Conservation (phyloP, 2,888 invertebrate genomes). For the Drosophila falleni region DNA sequence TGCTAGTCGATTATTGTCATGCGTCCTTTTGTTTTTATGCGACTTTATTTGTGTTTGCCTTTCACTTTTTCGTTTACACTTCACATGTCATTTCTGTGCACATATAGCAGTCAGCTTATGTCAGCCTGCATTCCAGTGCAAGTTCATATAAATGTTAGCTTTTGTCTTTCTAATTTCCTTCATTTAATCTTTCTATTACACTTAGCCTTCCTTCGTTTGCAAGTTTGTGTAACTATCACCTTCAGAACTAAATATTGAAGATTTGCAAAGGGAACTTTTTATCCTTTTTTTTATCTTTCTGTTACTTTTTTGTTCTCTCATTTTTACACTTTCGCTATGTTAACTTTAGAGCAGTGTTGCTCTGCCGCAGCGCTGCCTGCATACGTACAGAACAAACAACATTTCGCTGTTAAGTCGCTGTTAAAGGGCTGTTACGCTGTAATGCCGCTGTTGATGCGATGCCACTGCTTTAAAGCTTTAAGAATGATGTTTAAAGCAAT, state of each 20-base stretch:
- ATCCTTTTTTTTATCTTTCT: too few species aligned
- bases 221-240: background rate
- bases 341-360: slow-evolving; percentile 16
- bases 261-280: background rate
- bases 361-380: too few species aligned
- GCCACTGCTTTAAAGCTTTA: slow-evolving; percentile 16
- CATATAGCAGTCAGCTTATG: slow-evolving; percentile 39
- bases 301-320: background rate
- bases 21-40: background rate
- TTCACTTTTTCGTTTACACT: slow-evolving; percentile 1
- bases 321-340: background rate
- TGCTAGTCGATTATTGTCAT: background rate
- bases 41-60: slow-evolving; percentile 10
- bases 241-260: background rate
- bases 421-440: too few species aligned
- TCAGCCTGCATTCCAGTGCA: slow-evolving; percentile 1
- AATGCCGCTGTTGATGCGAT: too few species aligned
- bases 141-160: background rate
- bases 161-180: background rate
- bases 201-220: background rate
- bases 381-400: too few species aligned
- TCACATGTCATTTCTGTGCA: background rate
- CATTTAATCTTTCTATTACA: background rate
- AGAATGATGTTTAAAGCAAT: slow-evolving; percentile 19
- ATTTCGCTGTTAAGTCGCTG: too few species aligned